Percentiles rank a stretch among this genome's conserved stretches.
These are phyloP conservation scores for Ornithorhynchus anatinus DNA, from an alignment of 2,113 vertebrate species.

Conservation along the genomic window DNA sequence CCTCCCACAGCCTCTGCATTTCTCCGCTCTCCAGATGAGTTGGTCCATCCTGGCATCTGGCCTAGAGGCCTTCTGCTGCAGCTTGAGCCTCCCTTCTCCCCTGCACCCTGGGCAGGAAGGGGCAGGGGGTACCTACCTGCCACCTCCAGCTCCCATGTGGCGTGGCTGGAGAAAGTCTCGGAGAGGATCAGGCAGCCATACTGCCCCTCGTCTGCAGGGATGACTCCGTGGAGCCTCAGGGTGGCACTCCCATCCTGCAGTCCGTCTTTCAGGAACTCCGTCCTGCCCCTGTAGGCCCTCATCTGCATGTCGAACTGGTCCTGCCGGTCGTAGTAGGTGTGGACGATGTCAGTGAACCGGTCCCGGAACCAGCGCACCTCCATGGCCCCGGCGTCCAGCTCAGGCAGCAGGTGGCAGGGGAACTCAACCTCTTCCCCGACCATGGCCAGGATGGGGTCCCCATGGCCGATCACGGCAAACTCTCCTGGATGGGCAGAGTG, in stretches of 20 bases:
- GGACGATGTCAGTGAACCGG: not conserved
- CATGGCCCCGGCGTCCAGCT: slow-evolving; percentile 17
- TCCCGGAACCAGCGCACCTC: slow-evolving; percentile 50
- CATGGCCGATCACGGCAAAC: slow-evolving; percentile 38
- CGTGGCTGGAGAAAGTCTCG: not conserved
- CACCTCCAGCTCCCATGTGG: slow-evolving; percentile 48
- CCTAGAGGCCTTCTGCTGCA: too few species aligned
- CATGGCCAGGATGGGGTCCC: not conserved
- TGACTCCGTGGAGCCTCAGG: not conserved
- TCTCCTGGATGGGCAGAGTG: slow-evolving; percentile 36
- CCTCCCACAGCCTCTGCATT: too few species aligned
- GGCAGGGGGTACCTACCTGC: slow-evolving; percentile 23
- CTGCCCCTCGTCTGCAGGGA: not conserved
- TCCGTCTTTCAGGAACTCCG: slow-evolving; percentile 1
- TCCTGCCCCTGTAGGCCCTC: slow-evolving; percentile 42
- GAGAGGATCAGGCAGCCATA: slow-evolving; percentile 54
- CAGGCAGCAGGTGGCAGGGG: slow-evolving; percentile 5
- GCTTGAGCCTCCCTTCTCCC: not conserved
- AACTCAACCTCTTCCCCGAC: slow-evolving; percentile 42
- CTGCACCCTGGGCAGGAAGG: not conserved
- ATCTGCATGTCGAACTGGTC: not conserved
- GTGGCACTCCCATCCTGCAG: not conserved
- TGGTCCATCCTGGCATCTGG: too few species aligned
- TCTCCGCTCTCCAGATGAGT: too few species aligned
- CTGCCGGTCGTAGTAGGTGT: slow-evolving; percentile 19